Percentiles rank a stretch among this genome's conserved stretches.
Conservation (phyloP, 2,113 vertebrate species). For the Verasper variegatus region DNA sequence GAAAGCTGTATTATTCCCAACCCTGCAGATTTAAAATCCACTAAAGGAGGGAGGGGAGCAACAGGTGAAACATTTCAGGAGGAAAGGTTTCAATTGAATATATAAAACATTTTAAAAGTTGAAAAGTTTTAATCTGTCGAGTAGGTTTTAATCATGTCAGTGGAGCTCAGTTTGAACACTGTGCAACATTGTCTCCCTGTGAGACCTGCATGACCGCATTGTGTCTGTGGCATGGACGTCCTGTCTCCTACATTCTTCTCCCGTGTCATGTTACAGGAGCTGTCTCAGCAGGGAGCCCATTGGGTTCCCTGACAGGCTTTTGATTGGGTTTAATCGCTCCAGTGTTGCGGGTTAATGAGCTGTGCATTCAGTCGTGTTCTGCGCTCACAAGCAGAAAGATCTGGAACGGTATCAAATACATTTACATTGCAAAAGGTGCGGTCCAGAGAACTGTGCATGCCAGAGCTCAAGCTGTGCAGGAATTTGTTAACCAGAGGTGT, state of each 20-base stretch:
- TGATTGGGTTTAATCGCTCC: constrained; percentile 67
- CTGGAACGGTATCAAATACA: constrained; percentile 38
- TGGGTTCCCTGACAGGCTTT: constrained; percentile 42
- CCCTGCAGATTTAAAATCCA: background rate
- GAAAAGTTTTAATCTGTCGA: background rate
- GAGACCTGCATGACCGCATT: constrained; percentile 24
- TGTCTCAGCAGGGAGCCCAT: constrained; percentile 40
- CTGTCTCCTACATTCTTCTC: constrained; percentile 24
- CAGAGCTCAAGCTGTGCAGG: constrained; percentile 34
- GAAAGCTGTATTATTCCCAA: constrained; percentile 18
- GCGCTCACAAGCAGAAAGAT: constrained; percentile 27
- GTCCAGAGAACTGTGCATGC: constrained; percentile 27
- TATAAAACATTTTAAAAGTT: background rate
- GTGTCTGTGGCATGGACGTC: constrained; percentile 27
- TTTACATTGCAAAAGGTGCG: constrained; percentile 27
- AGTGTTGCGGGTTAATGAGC: constrained; percentile 60
- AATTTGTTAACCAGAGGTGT: constrained; percentile 25
- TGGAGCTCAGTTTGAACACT: constrained; percentile 3
- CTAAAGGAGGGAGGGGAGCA: constrained; percentile 1
- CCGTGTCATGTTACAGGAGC: constrained; percentile 45
- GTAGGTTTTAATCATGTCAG: background rate
- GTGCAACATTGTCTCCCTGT: constrained; percentile 16
- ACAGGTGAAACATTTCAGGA: constrained; percentile 20
- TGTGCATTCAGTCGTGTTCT: constrained; percentile 21
- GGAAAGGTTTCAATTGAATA: background rate